A percentile compares a stretch with the other conserved stretches of the same genome.
phyloP scores from a whole-genome alignment of 2,113 vertebrate genomes.

The Nothoprocta perdicaria region DNA sequence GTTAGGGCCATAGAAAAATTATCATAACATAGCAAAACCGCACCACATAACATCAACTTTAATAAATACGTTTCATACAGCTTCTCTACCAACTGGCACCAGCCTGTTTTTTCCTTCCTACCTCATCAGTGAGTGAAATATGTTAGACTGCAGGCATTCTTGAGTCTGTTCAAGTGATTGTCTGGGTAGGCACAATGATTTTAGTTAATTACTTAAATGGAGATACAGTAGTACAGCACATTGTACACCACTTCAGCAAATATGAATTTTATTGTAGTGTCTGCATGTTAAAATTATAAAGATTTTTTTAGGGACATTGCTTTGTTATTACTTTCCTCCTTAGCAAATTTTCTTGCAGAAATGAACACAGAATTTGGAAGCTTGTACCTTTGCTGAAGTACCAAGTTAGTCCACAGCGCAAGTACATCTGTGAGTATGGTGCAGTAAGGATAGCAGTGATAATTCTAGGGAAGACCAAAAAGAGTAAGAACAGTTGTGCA shows the following conservation, averaged over 20 bases:
- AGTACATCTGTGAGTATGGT: background rate
- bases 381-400: background rate
- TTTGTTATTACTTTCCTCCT: background rate
- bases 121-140: background rate
- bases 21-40: background rate
- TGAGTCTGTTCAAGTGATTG: background rate
- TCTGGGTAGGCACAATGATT: background rate
- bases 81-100: background rate
- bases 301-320: background rate
- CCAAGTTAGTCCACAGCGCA: background rate
- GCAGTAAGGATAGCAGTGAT: background rate
- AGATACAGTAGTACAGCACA: background rate
- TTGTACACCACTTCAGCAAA: background rate
- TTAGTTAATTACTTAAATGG: background rate
- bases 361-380: background rate
- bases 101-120: background rate
- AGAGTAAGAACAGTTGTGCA: background rate
- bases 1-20: background rate
- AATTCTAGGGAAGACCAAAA: background rate
- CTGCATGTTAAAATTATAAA: background rate
- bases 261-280: background rate
- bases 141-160: background rate
- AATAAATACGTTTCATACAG: background rate
- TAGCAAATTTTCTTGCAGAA: background rate
- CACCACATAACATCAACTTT: background rate